phyloP scores from a whole-genome alignment of 30 jellyfish, hydroid and myxozoan genomes.

The Aurelia sp. region DNA sequence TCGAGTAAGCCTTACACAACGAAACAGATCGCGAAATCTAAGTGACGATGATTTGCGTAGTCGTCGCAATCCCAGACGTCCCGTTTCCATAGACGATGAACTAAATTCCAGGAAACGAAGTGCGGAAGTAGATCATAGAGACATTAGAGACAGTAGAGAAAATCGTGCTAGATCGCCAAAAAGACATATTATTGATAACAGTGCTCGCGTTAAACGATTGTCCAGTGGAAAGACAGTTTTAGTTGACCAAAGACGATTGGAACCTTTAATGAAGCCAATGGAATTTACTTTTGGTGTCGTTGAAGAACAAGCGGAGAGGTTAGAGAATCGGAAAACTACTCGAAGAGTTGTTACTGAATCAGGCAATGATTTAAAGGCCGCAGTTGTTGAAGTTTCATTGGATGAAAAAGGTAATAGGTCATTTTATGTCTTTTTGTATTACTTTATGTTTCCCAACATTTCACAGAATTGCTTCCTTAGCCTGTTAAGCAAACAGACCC shows the following conservation, averaged over 20 bases:
- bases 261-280: slow-evolving; percentile 35
- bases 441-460: too few species aligned
- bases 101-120: background rate
- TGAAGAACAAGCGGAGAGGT: slow-evolving; percentile 17
- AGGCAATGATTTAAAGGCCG: background rate
- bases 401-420: slow-evolving; percentile 20
- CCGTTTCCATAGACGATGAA: background rate
- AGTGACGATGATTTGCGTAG: background rate
- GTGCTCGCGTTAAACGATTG: slow-evolving; percentile 14
- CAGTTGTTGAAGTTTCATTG: slow-evolving; percentile 17
- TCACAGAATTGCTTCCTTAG: too few species aligned
- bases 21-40: background rate
- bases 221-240: slow-evolving; percentile 50
- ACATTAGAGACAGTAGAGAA: background rate
- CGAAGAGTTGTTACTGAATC: slow-evolving; percentile 49
- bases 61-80: background rate
- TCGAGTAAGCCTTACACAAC: slow-evolving; percentile 32
- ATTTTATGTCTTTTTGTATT: background rate
- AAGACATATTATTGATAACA: background rate
- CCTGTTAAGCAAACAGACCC: too few species aligned
- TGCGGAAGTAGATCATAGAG: slow-evolving; percentile 9
- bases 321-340: slow-evolving; percentile 7
- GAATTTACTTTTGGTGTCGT: slow-evolving; percentile 28
- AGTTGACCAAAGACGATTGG: slow-evolving; percentile 3
- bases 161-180: background rate